Evolutionary conservation across 2,797 vertebrate genomes (phyloP).

Genomic region (Otolemur crassicaudatus): DNA sequence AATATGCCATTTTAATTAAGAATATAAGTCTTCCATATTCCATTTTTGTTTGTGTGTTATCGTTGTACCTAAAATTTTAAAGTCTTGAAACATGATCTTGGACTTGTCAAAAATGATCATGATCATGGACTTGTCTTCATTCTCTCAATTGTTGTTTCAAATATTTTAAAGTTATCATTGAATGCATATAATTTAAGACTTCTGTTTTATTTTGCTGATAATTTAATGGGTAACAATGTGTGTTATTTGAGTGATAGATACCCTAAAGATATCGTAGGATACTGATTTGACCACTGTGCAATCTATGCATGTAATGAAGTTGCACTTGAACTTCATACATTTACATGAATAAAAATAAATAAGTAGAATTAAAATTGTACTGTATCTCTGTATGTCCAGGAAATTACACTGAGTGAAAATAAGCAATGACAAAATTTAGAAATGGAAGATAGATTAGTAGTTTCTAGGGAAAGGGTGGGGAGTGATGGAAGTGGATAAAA

Average conservation of each 20-base stretch:
- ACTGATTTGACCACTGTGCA: no score
- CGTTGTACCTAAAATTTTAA: not conserved
- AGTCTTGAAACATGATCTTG: not conserved
- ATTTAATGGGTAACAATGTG: no score
- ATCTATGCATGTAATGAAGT: no score
- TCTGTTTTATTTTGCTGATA: not conserved
- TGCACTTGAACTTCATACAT: no score
- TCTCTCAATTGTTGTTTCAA: not conserved
- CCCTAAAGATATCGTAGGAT: no score
- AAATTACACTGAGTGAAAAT: not conserved
- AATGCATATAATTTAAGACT: not conserved
- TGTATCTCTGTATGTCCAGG: not conserved
- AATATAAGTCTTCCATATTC: slow-evolving; percentile 9
- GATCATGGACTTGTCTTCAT: not conserved
- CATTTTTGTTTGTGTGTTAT: not conserved
- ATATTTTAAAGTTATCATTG: not conserved
- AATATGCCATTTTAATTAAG: not conserved
- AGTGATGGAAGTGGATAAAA: no score
- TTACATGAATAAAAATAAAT: no score
- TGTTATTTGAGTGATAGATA: no score
- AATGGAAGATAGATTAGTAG: no score
- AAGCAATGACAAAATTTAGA: not conserved
- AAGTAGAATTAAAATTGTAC: not conserved
- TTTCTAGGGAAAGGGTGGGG: not conserved
- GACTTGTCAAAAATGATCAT: not conserved